Evolutionary conservation across 2,797 vertebrate species (phyloP), one percentile per base, ranked within the genome.

Genomic region (Chaetodon trifasciatus): DNA sequence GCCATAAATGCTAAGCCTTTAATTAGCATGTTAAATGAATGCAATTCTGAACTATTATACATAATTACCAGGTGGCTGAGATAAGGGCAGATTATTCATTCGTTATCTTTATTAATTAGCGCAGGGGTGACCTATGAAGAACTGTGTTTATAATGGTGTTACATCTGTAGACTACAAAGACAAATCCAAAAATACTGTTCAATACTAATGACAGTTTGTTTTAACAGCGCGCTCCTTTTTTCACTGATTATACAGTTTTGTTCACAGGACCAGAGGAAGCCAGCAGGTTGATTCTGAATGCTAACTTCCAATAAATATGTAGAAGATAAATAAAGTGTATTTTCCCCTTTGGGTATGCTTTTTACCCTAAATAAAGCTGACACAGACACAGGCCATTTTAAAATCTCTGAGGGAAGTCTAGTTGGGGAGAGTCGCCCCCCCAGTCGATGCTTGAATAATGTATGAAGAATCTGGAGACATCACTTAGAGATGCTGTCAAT

Each of bases 401-500:
- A 87, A 90, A 87, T 91, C 91, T 92, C 91, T 10, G 67, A 89
- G 91, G 91, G 79, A 88, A 88, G 88, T 88, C 89, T 90, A 79
- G 89, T 85, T 86, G 73, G 82, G 83, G 78, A 91, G 87, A 88
- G 82, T 80, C 63, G 37, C 78, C 79, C 67, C 49, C 49, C 80
- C 80, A 85, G 84, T 89, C 81, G 37, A 88, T 63, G 87, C 84
- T 81, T 95, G 93, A 94, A 95, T 96, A 94, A 95, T 94, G 90
- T 71, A 94, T 94, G 62, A 87, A 86, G 84, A 86, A 91, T 94
- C 91, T 92, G 85, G 91, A 94, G 93, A 92, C 93, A 94, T 95
- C 92, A 89, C 88, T 94, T 93, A 93, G 87, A 89, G 88, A 94
- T 88, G 90, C 92, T 94, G 93, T 93, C 93, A 89, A 94, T 93